Evolutionary conservation across 2,113 vertebrate genomes (phyloP).

Genomic region (Perccottus glenii): DNA sequence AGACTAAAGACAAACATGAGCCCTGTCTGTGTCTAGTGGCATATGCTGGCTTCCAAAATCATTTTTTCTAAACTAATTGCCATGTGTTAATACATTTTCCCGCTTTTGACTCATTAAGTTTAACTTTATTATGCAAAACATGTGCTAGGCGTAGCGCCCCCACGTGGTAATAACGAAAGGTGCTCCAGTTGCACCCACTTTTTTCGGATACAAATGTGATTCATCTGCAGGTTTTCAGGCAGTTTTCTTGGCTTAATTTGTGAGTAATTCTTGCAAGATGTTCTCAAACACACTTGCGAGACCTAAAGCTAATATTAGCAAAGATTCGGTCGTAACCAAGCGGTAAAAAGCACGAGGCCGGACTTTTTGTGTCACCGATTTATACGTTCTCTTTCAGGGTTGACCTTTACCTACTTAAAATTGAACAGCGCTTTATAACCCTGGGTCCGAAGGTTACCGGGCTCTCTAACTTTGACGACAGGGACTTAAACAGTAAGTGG

Average conservation of each 20-base stretch:
- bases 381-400: not conserved
- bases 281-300: not conserved
- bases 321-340: not conserved
- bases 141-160: not conserved
- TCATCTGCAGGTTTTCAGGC: not conserved
- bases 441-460: no score
- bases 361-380: not conserved
- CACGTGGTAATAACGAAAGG: not conserved
- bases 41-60: not conserved
- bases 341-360: no score
- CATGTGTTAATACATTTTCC: not conserved
- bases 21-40: not conserved
- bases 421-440: not conserved
- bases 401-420: not conserved
- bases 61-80: no score
- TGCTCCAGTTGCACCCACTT: no score
- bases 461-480: not conserved
- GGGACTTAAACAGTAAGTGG: not conserved
- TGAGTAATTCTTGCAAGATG: not conserved
- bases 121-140: no score
- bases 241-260: not conserved
- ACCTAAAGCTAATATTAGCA: not conserved
- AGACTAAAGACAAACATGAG: not conserved
- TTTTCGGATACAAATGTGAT: no score
- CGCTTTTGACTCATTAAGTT: no score